Evolutionary conservation across 2,888 invertebrate genomes (phyloP), one percentile per base, ranked within the genome.

Genomic region (Nomada ferruginata): DNA sequence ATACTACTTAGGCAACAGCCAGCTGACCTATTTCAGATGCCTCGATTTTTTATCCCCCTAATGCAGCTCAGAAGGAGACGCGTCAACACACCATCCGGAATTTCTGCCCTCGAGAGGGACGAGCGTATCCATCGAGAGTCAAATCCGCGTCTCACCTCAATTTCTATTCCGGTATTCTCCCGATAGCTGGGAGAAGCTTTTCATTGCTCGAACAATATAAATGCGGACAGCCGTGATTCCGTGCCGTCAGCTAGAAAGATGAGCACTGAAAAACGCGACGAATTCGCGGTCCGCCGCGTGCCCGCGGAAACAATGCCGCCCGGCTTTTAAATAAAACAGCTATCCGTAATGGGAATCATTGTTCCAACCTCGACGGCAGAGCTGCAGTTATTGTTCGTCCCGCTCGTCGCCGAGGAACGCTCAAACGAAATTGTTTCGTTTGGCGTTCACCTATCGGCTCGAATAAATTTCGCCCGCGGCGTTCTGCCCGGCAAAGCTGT

Each of bases 311-410:
- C 83, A 83, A 83, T 78, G 57, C 50, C 23, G 26, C 23, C 55
- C 11, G 36, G 44, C 73, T 60, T 82, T 82, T 76, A 76, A 82
- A 82, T 82, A 65, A 82, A 82, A 76, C 70, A 82, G 82, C 61
- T 23, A 82, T 76, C 47, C 59, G 72, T 76, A 82, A 82, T 82
- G 82, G 82, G 72, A 82, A 72, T 76, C 82, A 73, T 82, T 82
- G 82, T 82, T 69, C 63, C 15, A 36, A 69, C 20, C 47, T 57
- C 57, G 61, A 9, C 57, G 66, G 15, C 44, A 23, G 63, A 64
- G 68, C 71, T 57, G 7, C 23, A 36, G 55, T 70, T 74, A 75
- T 71, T 66, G 74, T 80, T 57, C 60, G 59, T 7, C 61, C 60
- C 42, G 80, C 61, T 60, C 65, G 44, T 23, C 55, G 55, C 60